These are phyloP conservation scores for Cheilosia grossa DNA, from an alignment of 2,888 invertebrate genomes.

Conservation along the genomic window DNA sequence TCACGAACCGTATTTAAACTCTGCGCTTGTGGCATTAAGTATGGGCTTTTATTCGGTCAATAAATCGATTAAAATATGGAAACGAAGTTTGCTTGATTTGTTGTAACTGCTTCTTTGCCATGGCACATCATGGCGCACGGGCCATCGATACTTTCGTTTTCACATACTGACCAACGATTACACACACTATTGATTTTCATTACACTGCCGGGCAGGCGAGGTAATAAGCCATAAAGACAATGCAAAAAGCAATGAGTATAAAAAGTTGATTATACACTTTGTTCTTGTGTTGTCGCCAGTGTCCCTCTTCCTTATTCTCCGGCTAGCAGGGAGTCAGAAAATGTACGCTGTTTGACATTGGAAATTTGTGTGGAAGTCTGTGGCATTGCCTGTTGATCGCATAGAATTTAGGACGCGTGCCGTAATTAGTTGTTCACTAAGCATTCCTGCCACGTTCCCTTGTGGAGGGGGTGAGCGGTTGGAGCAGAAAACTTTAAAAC, in stretches of 20 bases:
- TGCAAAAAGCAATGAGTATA: constrained; percentile 12
- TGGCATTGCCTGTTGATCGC: constrained; percentile 43
- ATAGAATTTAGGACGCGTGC: constrained; percentile 15
- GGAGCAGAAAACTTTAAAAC: too few relatives aligned
- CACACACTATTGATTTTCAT: constrained; percentile 36
- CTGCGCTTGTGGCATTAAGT: constrained; percentile 14
- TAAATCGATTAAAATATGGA: constrained; percentile 56
- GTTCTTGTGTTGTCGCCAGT: background rate
- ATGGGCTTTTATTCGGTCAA: constrained; percentile 47
- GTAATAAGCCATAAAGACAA: background rate
- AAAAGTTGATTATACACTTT: constrained; percentile 21
- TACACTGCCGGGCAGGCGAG: background rate
- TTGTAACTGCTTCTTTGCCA: constrained; percentile 9
- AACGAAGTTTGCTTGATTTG: constrained; percentile 4
- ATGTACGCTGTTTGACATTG: constrained; percentile 17
- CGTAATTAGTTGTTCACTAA: constrained; percentile 29
- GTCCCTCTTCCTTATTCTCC: background rate
- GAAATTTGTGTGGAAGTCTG: background rate
- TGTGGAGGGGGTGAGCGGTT: background rate
- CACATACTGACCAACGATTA: constrained; percentile 3
- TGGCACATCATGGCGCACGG: constrained; percentile 9
- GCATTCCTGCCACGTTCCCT: background rate
- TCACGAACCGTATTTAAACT: constrained; percentile 24
- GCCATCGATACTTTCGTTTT: constrained; percentile 44
- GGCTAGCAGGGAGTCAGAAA: constrained; percentile 2